These are phyloP conservation scores for Thoracochromis brauschi DNA, from an alignment of 2,113 vertebrate genomes.

Conservation along the genomic window DNA sequence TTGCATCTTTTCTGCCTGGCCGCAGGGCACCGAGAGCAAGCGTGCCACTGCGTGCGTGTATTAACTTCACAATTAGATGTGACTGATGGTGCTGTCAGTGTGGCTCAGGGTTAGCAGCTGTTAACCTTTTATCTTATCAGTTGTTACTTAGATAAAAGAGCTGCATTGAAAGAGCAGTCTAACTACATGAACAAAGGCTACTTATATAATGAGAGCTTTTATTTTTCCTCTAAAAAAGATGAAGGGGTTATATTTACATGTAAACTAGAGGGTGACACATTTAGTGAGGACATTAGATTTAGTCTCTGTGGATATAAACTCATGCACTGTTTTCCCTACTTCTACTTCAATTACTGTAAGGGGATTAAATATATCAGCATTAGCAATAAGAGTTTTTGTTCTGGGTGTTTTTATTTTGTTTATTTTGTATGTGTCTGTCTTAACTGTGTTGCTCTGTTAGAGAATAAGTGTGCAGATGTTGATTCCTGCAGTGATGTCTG, in stretches of 20 bases:
- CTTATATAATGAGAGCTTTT: neutral
- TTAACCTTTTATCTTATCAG: neutral
- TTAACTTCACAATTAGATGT: neutral
- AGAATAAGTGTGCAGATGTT: neutral
- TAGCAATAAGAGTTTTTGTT: neutral
- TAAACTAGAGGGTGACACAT: neutral
- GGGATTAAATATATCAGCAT: neutral
- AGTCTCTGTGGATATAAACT: neutral
- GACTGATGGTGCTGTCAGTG: neutral
- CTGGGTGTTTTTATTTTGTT: accelerated
- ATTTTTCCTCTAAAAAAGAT: neutral
- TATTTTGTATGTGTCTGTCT: neutral
- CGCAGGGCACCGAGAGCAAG: neutral
- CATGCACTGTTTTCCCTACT: neutral
- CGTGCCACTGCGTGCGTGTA: neutral
- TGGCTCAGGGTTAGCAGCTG: neutral
- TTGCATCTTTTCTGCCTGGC: neutral
- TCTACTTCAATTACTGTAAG: neutral
- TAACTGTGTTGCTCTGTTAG: neutral
- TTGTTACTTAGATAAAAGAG: neutral
- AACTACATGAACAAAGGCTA: neutral
- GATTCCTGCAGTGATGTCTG: neutral
- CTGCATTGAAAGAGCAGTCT: neutral
- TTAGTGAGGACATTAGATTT: neutral
- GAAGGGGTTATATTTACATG: neutral